phyloP scores from a whole-genome alignment of 2,113 vertebrate genomes.

The Puntigrus tetrazona region DNA sequence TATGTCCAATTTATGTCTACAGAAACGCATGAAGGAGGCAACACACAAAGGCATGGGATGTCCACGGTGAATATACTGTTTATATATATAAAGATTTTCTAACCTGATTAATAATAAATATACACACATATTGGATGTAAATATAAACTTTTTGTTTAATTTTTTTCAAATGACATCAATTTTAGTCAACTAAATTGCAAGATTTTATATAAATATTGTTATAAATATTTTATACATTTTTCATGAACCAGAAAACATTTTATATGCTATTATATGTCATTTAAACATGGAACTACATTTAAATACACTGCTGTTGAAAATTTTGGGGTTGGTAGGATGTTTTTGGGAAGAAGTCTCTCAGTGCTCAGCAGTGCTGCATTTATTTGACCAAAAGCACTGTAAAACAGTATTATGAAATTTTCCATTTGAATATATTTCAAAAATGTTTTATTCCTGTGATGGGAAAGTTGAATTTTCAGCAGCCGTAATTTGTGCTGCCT shows the following conservation, averaged over 20 bases:
- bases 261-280: neutral
- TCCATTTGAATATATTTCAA: neutral
- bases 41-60: constrained; percentile 26
- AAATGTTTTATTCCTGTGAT: neutral
- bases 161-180: no score
- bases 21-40: constrained; percentile 35
- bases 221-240: neutral
- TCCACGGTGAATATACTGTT: constrained; percentile 1
- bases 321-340: neutral
- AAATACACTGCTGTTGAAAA: no score
- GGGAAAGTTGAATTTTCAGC: neutral
- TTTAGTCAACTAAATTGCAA: neutral
- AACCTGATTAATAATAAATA: neutral
- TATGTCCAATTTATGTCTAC: constrained; percentile 6
- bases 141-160: no score
- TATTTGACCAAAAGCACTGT: neutral
- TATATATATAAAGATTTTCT: neutral
- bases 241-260: neutral
- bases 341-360: neutral
- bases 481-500: neutral
- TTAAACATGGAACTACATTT: neutral
- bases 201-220: no score
- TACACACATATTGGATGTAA: no score
- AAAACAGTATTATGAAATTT: no score
- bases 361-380: neutral